Evolutionary conservation across 2,797 vertebrate genomes (phyloP), one percentile per base, ranked within the genome.

Genomic region (Notolepis coatsorum): DNA sequence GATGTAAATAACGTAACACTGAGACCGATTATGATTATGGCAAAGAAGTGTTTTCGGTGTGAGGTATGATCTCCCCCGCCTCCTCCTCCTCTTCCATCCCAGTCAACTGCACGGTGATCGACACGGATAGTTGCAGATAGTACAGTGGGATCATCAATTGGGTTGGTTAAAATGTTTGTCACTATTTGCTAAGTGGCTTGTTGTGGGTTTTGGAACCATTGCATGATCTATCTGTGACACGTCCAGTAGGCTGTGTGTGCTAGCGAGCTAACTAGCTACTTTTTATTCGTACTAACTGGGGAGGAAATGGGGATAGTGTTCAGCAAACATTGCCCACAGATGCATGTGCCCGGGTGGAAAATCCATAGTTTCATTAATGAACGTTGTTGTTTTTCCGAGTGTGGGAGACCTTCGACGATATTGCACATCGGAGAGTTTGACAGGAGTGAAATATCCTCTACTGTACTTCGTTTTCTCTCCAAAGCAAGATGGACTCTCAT

Each of bases 401-500:
- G 62, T 60, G 69, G 54, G 55, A 62, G 59, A 73, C 73, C 80
- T 80, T 84, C 65, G 76, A 61, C 65, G 63, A 83, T 74, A 92
- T 87, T 85, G 91, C 55, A n/a, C 90, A 77, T 86, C 67, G 88
- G 82, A 73, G 88, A 92, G 87, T 94, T 94, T 88, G 93, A 92
- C 93, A 90, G 86, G 87, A 91, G 91, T 90, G 89, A 93, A 91
- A 91, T 95, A 65, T 94, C 55, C 79, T 54, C 62, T 77, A 75
- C 94, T 93, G 87, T 86, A 94, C 93, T 94, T 90, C 82, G 80
- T 90, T 90, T 84, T 90, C 35, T n/a, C 35, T 86, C 91, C 92
- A 82, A 95, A 94, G 95, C 96, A 98, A 98, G 95, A 98, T 98
- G 96, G 96, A 97, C 95, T 97, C 96, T 95, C 92, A 78, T 76